These are phyloP conservation scores for Chymomyza costata DNA, from an alignment of 1,140 invertebrate species.

Conservation along the genomic window DNA sequence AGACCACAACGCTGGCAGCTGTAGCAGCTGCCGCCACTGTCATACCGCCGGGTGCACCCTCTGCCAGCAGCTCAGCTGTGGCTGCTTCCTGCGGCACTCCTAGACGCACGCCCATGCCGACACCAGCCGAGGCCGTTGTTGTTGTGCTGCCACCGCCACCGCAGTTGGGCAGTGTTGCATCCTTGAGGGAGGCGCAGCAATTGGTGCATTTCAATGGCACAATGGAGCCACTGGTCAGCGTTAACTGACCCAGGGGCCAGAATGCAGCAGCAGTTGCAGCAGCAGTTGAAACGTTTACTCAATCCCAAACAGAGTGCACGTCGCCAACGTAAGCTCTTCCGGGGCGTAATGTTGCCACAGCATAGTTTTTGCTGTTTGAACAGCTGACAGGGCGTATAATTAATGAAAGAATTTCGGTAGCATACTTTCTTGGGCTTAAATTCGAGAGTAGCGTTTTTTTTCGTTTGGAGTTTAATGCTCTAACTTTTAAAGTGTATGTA, in stretches of 20 bases:
- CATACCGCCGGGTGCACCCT: slow-evolving; percentile 62
- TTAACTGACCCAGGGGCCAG: slow-evolving; percentile 67
- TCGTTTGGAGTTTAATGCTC: slow-evolving; percentile 39
- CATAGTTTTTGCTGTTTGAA: background rate
- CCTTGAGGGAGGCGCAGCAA: slow-evolving; percentile 59
- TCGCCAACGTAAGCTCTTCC: slow-evolving; percentile 51
- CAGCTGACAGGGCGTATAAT: slow-evolving; percentile 49
- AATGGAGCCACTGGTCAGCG: slow-evolving; percentile 70
- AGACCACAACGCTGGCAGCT: slow-evolving; percentile 33
- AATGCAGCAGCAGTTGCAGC: slow-evolving; percentile 23
- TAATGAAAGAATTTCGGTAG: slow-evolving; percentile 37
- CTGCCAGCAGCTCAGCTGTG: too few relatives aligned
- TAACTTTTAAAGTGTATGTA: slow-evolving; percentile 59
- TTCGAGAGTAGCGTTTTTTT: slow-evolving; percentile 30
- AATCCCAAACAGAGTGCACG: slow-evolving; percentile 51
- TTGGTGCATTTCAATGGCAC: slow-evolving; percentile 57
- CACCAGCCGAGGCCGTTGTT: slow-evolving; percentile 61
- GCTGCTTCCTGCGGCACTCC: slow-evolving; percentile 2
- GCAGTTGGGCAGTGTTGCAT: slow-evolving; percentile 45
- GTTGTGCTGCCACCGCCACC: slow-evolving; percentile 63
- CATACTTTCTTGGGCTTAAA: background rate
- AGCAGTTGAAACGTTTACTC: slow-evolving; percentile 43
- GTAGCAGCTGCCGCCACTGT: slow-evolving; percentile 67
- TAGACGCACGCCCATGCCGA: slow-evolving; percentile 20
- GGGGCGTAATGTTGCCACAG: too few relatives aligned